phyloP scores from a whole-genome alignment of 2,113 vertebrate genomes.

The Eupsittula cactorum region DNA sequence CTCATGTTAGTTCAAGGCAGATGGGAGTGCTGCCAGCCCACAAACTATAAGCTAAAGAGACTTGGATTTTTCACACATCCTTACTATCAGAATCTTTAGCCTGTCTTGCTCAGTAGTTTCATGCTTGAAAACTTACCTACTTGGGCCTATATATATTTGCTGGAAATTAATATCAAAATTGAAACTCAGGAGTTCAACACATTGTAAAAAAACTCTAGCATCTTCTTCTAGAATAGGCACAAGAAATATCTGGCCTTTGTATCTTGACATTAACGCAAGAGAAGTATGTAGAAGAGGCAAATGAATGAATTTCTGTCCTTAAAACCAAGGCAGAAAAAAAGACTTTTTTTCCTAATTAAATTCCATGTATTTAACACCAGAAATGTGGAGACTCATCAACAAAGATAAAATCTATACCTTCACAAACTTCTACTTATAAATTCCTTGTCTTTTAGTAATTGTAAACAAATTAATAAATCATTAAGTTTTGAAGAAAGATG shows the following conservation, averaged over 20 bases:
- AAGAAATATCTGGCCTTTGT: neutral
- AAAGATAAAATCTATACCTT: neutral
- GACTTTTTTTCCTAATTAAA: neutral
- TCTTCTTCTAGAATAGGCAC: neutral
- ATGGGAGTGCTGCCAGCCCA: neutral
- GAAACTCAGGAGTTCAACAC: neutral
- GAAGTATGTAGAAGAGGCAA: neutral
- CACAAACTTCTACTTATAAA: neutral
- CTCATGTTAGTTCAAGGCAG: neutral
- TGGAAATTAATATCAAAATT: neutral
- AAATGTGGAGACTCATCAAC: neutral
- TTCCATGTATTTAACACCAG: neutral
- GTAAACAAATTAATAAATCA: neutral
- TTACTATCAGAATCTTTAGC: constrained; percentile 2
- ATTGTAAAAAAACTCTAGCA: neutral
- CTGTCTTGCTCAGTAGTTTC: neutral
- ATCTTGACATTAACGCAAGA: neutral
- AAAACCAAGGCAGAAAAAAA: neutral
- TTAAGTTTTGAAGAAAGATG: neutral
- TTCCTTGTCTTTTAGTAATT: neutral
- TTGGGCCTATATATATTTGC: neutral
- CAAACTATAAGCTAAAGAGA: neutral
- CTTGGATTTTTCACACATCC: constrained; percentile 5
- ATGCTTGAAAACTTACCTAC: neutral
- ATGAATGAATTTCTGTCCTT: neutral